Evolutionary conservation across 64 coral and sea anemone genomes (phyloP).

Genomic region (Trachythela sp.): DNA sequence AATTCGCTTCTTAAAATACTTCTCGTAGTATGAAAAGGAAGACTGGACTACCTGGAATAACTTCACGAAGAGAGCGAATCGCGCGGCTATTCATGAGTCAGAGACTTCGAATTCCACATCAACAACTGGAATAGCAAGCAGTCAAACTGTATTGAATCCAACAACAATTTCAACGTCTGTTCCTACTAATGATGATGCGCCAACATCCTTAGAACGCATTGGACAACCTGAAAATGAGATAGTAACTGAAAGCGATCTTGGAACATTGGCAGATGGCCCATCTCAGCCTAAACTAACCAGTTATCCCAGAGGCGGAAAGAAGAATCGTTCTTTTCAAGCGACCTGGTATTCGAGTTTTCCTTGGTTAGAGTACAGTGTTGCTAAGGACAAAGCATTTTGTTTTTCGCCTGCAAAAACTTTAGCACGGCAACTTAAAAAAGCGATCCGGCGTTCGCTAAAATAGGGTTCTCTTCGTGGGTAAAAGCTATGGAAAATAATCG

Average conservation of each 20-base stretch:
- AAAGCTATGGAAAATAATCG: not conserved
- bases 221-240: too few relatives aligned
- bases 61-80: too few relatives aligned
- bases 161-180: too few relatives aligned
- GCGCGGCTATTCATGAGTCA: too few relatives aligned
- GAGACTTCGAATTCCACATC: too few relatives aligned
- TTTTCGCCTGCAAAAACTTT: conserved; percentile 6
- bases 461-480: not conserved
- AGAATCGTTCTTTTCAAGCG: not conserved
- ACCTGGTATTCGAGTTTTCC: not conserved
- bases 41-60: too few relatives aligned
- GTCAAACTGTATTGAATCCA: too few relatives aligned
- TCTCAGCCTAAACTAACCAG: not conserved
- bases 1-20: too few relatives aligned
- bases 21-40: too few relatives aligned
- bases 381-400: not conserved
- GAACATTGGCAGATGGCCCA: not conserved
- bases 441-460: not conserved
- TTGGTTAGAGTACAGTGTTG: not conserved
- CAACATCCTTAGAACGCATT: too few relatives aligned
- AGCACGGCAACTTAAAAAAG: not conserved
- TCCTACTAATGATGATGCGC: too few relatives aligned
- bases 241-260: not conserved
- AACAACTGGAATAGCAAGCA: too few relatives aligned
- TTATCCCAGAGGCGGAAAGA: not conserved